Evolutionary conservation across 2,797 vertebrate genomes (phyloP), one percentile per base, ranked within the genome.

Genomic region (Chaunax sp.): DNA sequence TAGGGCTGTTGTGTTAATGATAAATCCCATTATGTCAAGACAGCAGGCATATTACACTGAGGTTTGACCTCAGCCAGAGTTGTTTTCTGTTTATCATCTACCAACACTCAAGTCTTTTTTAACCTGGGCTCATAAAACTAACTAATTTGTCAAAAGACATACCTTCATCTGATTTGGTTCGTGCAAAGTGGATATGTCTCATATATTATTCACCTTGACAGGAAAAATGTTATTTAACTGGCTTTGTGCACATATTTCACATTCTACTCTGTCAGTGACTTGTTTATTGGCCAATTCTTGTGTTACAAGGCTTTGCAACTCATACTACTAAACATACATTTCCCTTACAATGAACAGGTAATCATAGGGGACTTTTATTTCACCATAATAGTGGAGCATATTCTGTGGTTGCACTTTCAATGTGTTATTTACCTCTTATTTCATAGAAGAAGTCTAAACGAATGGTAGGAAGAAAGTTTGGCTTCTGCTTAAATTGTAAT

Each of bases 41-140:
- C 35, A 77, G 72, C 78, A 82, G 71, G 69, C 81, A 67, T 70
- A 83, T 83, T 81, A 87, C 82, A 81, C 74, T 5, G 61, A 64
- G 69, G 68, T 82, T 88, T 89, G 73, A 86, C 80, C 83, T 71
- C 41, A 55, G 26, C 30, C 20, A 0, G 40, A 38, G 26, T 70
- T 71, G 46, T 70, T 81, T 75, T 82, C 75, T 78, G 90, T 92
- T 86, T 90, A 89, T 90, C 75, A 91, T 91, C 81, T 76, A 89
- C 85, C 46, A 69, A 25, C 43, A 49, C 44, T 75, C 15, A 2
- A 64, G 40, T 66, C 49, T 59, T 43, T 60, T 69, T 61, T 30
- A 62, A 72, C 54, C n/a, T 20, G 8, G 30, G 30, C 26, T 69
- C 56, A 74, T 38, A 53, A 74, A 56, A 46, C 6, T 25, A 63